Evolutionary conservation across 2,797 vertebrate species (phyloP).

Genomic region (Halcyon leucocephala): DNA sequence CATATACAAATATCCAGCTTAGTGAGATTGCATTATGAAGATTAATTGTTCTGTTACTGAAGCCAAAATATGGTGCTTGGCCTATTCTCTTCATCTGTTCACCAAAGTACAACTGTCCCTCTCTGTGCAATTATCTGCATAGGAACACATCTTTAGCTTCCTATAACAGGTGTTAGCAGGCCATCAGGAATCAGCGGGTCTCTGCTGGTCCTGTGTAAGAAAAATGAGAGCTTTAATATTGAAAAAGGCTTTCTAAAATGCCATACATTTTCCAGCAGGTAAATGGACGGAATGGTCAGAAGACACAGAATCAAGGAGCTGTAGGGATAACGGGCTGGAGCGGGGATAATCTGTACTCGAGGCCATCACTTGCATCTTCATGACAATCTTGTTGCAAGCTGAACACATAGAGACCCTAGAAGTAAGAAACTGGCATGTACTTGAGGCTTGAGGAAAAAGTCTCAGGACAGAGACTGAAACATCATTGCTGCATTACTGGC

Average conservation of each 20-base stretch:
- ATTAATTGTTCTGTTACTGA: background rate
- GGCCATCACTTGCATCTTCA: background rate
- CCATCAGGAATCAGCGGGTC: background rate
- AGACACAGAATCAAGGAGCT: background rate
- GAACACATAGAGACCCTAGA: background rate
- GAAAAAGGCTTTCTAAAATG: background rate
- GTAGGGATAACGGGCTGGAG: background rate
- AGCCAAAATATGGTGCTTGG: background rate
- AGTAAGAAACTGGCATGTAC: background rate
- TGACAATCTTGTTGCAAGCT: background rate
- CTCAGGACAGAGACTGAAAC: background rate
- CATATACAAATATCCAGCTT: background rate
- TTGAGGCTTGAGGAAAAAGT: background rate
- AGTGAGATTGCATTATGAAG: background rate
- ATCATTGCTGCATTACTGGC: background rate
- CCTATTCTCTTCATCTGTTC: background rate
- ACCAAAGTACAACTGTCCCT: background rate
- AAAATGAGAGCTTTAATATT: background rate
- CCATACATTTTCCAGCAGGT: background rate
- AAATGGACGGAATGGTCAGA: background rate
- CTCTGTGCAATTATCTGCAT: background rate
- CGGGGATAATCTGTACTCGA: background rate
- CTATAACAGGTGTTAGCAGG: background rate
- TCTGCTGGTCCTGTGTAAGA: background rate
- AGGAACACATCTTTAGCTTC: background rate